These are phyloP conservation scores for Gallinago stenura DNA, from an alignment of 2,797 vertebrate genomes.

Conservation along the genomic window DNA sequence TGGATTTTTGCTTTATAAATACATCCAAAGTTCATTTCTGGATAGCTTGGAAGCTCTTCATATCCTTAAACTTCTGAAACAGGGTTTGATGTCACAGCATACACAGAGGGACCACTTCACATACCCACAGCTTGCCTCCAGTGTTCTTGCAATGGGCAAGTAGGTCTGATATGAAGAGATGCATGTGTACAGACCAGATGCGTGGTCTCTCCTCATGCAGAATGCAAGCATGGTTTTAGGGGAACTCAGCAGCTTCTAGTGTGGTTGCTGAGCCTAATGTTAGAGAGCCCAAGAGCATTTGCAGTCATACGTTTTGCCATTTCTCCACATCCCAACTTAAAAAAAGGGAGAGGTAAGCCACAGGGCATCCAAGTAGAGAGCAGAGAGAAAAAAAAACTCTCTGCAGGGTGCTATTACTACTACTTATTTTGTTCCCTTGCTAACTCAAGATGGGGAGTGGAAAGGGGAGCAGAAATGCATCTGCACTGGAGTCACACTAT, in stretches of 20 bases:
- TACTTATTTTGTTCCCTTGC: not conserved
- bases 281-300: not conserved
- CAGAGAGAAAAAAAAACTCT: not conserved
- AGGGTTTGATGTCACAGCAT: not conserved
- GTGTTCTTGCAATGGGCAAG: not conserved
- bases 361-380: not conserved
- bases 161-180: not conserved
- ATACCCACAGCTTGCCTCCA: not conserved
- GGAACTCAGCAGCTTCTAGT: not conserved
- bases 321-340: not conserved
- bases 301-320: not conserved
- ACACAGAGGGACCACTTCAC: not conserved
- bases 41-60: not conserved
- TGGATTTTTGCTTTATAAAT: not conserved
- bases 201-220: not conserved
- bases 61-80: not conserved
- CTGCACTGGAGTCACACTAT: not conserved
- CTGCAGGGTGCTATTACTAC: not conserved
- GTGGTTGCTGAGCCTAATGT: not conserved
- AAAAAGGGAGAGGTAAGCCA: not conserved
- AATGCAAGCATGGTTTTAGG: not conserved
- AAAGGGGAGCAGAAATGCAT: not conserved
- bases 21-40: not conserved
- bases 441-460: not conserved
- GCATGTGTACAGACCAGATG: not conserved